phyloP scores from a whole-genome alignment of 2,888 invertebrate genomes.

The Apamea sordens region DNA sequence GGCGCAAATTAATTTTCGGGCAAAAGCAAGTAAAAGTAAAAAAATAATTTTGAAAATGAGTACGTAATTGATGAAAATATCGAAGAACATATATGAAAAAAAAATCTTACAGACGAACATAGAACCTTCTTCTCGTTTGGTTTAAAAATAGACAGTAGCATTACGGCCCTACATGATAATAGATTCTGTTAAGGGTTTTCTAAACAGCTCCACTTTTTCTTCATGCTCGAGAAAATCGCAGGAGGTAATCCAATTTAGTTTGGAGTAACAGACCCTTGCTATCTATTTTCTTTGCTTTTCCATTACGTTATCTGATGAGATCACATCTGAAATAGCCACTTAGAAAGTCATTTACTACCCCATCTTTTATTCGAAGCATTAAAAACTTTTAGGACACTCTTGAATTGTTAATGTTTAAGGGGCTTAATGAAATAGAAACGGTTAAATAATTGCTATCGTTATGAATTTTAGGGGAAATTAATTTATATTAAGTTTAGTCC shows the following conservation, averaged over 20 bases:
- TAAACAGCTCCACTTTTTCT: conserved; percentile 27
- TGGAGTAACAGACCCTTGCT: conserved; percentile 27
- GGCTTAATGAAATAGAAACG: conserved; percentile 24
- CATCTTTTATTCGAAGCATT: conserved; percentile 47
- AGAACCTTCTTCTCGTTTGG: background rate
- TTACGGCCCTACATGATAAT: conserved; percentile 12
- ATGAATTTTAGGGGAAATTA: background rate
- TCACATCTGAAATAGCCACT: conserved; percentile 54
- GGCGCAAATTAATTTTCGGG: background rate
- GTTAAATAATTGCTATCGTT: conserved; percentile 11
- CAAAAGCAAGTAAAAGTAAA: background rate
- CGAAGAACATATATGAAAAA: background rate
- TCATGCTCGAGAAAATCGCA: conserved; percentile 23
- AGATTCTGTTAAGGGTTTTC: conserved; percentile 14
- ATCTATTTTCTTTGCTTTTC: conserved; percentile 50
- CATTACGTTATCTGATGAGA: conserved; percentile 59
- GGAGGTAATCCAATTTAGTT: conserved; percentile 41
- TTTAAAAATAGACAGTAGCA: background rate
- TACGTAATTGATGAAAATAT: background rate
- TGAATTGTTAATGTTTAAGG: conserved; percentile 14
- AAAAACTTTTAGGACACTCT: conserved; percentile 27
- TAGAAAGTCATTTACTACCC: conserved; percentile 46
- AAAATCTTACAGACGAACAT: background rate
- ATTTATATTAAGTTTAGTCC: background rate
- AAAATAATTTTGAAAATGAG: background rate